These are phyloP conservation scores for Solea solea DNA, from an alignment of 2,113 vertebrate genomes.

Conservation along the genomic window DNA sequence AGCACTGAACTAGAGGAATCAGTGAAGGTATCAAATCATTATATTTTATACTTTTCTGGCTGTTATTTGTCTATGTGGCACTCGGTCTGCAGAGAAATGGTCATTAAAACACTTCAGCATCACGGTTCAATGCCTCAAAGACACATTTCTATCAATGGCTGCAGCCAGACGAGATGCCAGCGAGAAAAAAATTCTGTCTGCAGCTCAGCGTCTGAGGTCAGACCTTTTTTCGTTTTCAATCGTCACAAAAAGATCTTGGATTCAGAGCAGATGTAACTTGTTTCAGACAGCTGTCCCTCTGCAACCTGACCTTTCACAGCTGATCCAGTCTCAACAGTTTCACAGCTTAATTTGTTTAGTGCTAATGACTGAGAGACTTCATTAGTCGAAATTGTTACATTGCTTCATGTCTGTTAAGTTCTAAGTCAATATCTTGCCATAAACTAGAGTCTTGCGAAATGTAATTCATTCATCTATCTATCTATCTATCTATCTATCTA, in stretches of 20 bases:
- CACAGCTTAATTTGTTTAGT: conserved; percentile 46
- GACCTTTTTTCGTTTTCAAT: conserved; percentile 6
- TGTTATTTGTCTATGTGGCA: neutral
- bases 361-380: conserved; percentile 58
- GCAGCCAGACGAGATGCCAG: neutral
- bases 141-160: neutral
- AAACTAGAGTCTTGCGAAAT: conserved; percentile 24
- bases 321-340: conserved; percentile 39
- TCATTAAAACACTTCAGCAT: conserved; percentile 5
- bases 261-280: neutral
- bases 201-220: conserved; percentile 2
- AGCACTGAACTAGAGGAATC: neutral
- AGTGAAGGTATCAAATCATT: no score
- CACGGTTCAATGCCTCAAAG: conserved; percentile 3
- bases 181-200: neutral
- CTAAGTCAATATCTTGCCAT: conserved; percentile 26
- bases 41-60: neutral
- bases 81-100: neutral
- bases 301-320: conserved; percentile 50
- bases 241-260: neutral
- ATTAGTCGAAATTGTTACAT: conserved; percentile 53
- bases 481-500: no score
- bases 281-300: conserved; percentile 34
- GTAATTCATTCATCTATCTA: no score
- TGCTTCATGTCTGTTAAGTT: conserved; percentile 53